phyloP scores from a whole-genome alignment of 2,113 vertebrate species.

The Todiramphus saurophagus region DNA sequence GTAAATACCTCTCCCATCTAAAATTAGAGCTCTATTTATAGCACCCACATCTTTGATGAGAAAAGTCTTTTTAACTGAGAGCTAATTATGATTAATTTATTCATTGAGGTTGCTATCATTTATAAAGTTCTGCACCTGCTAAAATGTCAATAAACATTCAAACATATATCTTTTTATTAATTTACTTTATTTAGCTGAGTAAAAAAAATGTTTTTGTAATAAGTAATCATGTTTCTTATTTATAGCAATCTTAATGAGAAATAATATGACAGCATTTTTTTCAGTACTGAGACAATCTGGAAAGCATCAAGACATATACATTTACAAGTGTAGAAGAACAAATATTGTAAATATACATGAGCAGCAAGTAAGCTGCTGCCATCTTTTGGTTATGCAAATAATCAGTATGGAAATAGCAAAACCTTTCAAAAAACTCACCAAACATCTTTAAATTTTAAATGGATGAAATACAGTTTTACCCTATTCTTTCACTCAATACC shows the following conservation, averaged over 20 bases:
- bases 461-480: not conserved
- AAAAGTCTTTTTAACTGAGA: not conserved
- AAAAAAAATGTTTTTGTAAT: not conserved
- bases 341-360: not conserved
- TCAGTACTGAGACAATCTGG: not conserved
- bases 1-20: not conserved
- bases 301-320: not conserved
- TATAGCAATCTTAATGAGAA: not conserved
- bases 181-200: not conserved
- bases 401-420: not conserved
- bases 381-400: not conserved
- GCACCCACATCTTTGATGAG: not conserved
- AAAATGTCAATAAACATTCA: not conserved
- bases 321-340: not conserved
- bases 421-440: not conserved
- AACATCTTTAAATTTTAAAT: not conserved
- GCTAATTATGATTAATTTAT: constrained; percentile 14
- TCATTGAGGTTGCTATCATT: not conserved
- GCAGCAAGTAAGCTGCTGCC: not conserved
- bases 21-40: not conserved
- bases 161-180: not conserved
- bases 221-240: not conserved
- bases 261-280: not conserved
- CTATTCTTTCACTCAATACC: not conserved
- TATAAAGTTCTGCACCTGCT: not conserved